A percentile compares a stretch with the other conserved stretches of the same genome.
Conservation (phyloP, 2,113 vertebrate genomes). For the Apaloderma vittatum region DNA sequence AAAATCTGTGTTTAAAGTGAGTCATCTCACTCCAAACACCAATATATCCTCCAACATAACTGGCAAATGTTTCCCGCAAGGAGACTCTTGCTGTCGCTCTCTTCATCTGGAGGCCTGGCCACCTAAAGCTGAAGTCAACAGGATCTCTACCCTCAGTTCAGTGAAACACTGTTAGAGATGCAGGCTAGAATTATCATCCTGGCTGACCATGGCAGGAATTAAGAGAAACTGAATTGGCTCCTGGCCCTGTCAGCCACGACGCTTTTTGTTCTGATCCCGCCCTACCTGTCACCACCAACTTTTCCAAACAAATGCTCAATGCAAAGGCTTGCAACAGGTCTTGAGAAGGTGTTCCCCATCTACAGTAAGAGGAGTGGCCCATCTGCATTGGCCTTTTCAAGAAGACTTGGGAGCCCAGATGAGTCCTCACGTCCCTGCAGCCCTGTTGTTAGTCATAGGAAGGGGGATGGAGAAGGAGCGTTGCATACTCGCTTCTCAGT, state of each 20-base stretch:
- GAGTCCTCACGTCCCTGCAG: not conserved
- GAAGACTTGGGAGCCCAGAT: not conserved
- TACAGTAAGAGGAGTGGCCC: rapidly evolving
- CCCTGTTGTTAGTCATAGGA: not conserved
- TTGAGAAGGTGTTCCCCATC: not conserved
- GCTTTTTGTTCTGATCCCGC: not conserved
- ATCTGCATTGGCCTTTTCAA: not conserved
- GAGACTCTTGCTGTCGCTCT: conserved; percentile 68
- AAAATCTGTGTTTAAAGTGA: conserved; percentile 82
- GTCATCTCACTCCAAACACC: conserved; percentile 84
- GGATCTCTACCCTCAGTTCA: not conserved
- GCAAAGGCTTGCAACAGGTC: not conserved
- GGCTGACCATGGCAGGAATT: not conserved
- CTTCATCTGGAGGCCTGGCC: conserved; percentile 55
- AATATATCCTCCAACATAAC: conserved; percentile 81
- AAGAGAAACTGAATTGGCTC: not conserved
- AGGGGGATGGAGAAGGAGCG: not conserved
- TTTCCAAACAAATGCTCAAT: not conserved
- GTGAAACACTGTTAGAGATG: not conserved
- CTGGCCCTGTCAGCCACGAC: rapidly evolving
- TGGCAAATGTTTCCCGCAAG: conserved; percentile 77
- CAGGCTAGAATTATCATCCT: not conserved
- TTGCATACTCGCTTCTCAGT: not conserved
- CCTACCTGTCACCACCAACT: not conserved
- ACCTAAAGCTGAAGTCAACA: conserved; percentile 5